Percentiles rank a stretch among this genome's conserved stretches.
Conservation (phyloP, 2,888 invertebrate species). For the Adelphocoris suturalis region DNA sequence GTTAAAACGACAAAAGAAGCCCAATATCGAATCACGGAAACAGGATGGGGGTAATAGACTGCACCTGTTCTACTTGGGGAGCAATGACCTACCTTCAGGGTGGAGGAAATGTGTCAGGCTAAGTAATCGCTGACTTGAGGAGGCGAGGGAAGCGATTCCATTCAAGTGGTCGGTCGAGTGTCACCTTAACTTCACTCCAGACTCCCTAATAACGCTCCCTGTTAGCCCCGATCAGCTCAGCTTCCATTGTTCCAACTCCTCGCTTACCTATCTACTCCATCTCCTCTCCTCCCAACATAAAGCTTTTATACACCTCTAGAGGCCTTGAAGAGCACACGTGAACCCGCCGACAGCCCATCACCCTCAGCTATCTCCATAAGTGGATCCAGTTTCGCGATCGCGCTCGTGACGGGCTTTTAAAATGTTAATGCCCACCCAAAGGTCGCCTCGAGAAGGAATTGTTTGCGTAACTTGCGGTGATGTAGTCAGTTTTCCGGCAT, state of each 20-base stretch:
- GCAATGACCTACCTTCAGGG: not conserved
- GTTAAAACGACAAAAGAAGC: conserved; percentile 1
- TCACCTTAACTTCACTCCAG: conserved; percentile 14
- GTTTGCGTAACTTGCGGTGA: not conserved
- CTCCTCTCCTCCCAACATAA: not conserved
- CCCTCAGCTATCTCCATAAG: not conserved
- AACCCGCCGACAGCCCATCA: not conserved
- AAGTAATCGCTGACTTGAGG: not conserved
- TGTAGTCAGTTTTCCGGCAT: not conserved
- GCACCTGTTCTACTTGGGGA: not conserved
- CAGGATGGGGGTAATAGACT: too few species aligned
- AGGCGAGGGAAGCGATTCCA: not conserved
- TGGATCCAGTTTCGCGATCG: conserved; percentile 32
- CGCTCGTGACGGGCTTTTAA: conserved; percentile 26
- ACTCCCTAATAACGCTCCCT: not conserved
- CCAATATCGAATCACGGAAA: not conserved
- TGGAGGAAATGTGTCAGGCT: not conserved
- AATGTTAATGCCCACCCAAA: conserved; percentile 1
- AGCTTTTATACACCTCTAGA: conserved; percentile 13
- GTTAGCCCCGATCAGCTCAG: not conserved
- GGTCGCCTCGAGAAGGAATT: conserved; percentile 1
- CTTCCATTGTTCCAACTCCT: conserved; percentile 19
- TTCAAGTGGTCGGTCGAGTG: conserved; percentile 7
- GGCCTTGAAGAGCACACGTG: conserved; percentile 2
- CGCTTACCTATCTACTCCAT: not conserved